Evolutionary conservation across 2,888 invertebrate genomes (phyloP).

Genomic region (Sinelater perroti): DNA sequence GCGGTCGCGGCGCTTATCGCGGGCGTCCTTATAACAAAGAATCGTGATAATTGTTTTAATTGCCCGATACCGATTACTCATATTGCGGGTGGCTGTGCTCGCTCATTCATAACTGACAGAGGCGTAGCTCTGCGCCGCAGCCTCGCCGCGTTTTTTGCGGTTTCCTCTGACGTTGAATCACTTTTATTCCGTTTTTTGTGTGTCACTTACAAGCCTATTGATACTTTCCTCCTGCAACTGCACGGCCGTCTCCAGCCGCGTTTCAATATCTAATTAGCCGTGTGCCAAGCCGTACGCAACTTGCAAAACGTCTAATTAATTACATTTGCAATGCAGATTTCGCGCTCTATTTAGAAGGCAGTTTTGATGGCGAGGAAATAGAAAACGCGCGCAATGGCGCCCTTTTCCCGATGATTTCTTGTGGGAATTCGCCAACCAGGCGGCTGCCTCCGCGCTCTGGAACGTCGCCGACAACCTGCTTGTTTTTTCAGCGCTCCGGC

Average conservation of each 20-base stretch:
- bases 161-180: slow-evolving; percentile 23
- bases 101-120: slow-evolving; percentile 27
- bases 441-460: neutral
- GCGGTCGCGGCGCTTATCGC: slow-evolving; percentile 19
- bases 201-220: neutral
- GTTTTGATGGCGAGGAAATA: slow-evolving; percentile 10
- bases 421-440: slow-evolving; percentile 21
- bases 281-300: slow-evolving; percentile 18
- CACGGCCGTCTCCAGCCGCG: neutral
- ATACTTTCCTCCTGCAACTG: too few relatives aligned
- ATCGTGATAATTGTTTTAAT: slow-evolving; percentile 15
- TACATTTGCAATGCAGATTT: slow-evolving; percentile 33
- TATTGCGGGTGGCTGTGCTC: slow-evolving; percentile 34
- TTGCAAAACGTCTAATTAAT: slow-evolving; percentile 27
- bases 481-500: neutral
- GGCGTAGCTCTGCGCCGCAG: slow-evolving; percentile 12
- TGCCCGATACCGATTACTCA: slow-evolving; percentile 22
- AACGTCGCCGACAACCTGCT: neutral
- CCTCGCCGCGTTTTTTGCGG: slow-evolving; percentile 14
- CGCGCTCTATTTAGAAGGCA: slow-evolving; percentile 17
- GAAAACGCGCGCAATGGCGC: neutral
- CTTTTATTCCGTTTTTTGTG: neutral
- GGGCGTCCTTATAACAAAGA: slow-evolving; percentile 10
- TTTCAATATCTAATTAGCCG: slow-evolving; percentile 3
- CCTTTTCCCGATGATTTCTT: slow-evolving; percentile 12